phyloP scores from a whole-genome alignment of 2,888 invertebrate species.

The Sesia bembeciformis region DNA sequence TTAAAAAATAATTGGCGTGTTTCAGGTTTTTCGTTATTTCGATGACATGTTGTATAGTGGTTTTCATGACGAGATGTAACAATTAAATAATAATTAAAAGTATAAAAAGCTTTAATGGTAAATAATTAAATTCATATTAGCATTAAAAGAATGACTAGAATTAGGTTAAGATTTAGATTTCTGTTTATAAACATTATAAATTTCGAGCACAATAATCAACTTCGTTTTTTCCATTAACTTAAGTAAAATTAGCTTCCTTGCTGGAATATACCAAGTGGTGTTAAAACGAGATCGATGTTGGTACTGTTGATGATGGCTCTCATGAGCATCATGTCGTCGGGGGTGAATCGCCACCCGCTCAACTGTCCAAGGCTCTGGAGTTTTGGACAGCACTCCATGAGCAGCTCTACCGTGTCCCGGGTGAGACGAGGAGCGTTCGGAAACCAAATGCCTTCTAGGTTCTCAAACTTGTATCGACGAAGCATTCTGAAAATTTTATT shows the following conservation, averaged over 20 bases:
- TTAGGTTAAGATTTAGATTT: too few species aligned
- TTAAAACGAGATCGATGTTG: conserved; percentile 78
- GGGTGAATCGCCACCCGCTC: conserved; percentile 79
- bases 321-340: conserved; percentile 79
- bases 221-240: too few species aligned
- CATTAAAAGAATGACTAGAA: too few species aligned
- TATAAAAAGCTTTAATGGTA: too few species aligned
- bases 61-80: too few species aligned
- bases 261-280: conserved; percentile 74
- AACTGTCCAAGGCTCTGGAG: conserved; percentile 78
- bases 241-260: conserved; percentile 31
- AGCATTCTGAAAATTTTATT: conserved; percentile 69
- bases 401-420: conserved; percentile 75
- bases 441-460: conserved; percentile 80
- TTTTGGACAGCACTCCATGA: conserved; percentile 80
- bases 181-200: too few species aligned
- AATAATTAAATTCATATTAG: too few species aligned
- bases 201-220: too few species aligned
- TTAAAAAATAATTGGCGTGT: too few species aligned
- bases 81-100: too few species aligned
- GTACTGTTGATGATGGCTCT: conserved; percentile 77
- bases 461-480: conserved; percentile 76
- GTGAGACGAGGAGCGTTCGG: conserved; percentile 79
- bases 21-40: too few species aligned
- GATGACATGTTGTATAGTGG: too few species aligned